phyloP scores from a whole-genome alignment of 2,797 vertebrate genomes.

The Tauraco hartlaubi region DNA sequence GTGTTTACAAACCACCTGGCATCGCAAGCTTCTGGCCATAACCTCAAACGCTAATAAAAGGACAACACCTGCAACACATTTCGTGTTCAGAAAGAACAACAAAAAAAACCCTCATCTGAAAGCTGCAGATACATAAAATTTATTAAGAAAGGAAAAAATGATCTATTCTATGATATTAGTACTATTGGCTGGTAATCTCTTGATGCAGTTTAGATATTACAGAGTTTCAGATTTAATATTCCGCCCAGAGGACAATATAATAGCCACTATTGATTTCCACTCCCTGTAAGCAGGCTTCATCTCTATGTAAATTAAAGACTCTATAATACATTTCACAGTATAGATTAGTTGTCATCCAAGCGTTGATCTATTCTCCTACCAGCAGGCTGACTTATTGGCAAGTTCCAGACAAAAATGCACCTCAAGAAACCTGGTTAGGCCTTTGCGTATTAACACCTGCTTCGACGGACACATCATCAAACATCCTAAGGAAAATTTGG shows the following conservation, averaged over 20 bases:
- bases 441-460: neutral
- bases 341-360: conserved; percentile 42
- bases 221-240: conserved; percentile 33
- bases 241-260: conserved; percentile 12
- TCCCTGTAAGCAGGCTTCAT: conserved; percentile 35
- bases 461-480: neutral
- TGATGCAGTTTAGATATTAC: conserved; percentile 20
- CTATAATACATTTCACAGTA: neutral
- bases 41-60: neutral
- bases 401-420: neutral
- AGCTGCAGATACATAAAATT: neutral
- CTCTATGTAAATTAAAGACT: conserved; percentile 56
- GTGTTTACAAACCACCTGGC: neutral
- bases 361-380: neutral
- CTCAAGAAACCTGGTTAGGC: neutral
- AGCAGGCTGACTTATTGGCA: neutral
- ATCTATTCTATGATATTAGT: neutral
- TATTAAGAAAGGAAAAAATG: neutral
- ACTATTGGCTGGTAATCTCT: conserved; percentile 48
- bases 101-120: neutral
- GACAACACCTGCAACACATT: neutral
- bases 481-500: neutral
- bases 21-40: neutral
- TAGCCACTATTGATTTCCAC: conserved; percentile 59
- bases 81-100: neutral